These are phyloP conservation scores for Nannoperca australis DNA, from an alignment of 2,797 vertebrate genomes.

Conservation along the genomic window DNA sequence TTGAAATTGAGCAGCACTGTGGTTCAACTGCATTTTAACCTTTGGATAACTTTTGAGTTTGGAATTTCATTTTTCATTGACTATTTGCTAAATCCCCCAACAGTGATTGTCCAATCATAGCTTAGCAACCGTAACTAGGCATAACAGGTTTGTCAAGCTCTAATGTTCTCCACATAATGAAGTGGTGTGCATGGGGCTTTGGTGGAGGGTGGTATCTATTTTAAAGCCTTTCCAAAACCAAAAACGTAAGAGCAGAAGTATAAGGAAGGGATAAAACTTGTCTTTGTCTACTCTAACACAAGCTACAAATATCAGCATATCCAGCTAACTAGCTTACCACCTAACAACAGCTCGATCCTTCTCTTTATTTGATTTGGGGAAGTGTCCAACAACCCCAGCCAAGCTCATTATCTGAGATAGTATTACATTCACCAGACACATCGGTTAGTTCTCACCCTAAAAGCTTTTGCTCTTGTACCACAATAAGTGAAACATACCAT, in stretches of 20 bases:
- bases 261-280: not conserved
- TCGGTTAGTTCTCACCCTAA: not conserved
- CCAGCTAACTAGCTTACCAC: too few species aligned
- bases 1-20: not conserved
- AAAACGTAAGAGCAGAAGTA: not conserved
- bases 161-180: constrained; percentile 8
- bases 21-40: not conserved
- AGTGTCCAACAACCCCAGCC: not conserved
- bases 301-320: too few species aligned
- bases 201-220: not conserved
- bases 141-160: constrained; percentile 9
- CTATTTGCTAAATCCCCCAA: not conserved
- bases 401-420: not conserved
- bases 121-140: not conserved
- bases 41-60: constrained; percentile 3
- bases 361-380: not conserved
- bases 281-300: not conserved
- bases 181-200: not conserved
- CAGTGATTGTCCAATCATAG: constrained; percentile 1
- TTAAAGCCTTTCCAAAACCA: not conserved
- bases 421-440: not conserved
- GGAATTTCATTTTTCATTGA: not conserved
- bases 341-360: too few species aligned
- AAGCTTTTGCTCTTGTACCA: not conserved
- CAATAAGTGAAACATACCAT: not conserved